Evolutionary conservation across 2,113 vertebrate genomes (phyloP).

Genomic region (Etheostoma cragini): DNA sequence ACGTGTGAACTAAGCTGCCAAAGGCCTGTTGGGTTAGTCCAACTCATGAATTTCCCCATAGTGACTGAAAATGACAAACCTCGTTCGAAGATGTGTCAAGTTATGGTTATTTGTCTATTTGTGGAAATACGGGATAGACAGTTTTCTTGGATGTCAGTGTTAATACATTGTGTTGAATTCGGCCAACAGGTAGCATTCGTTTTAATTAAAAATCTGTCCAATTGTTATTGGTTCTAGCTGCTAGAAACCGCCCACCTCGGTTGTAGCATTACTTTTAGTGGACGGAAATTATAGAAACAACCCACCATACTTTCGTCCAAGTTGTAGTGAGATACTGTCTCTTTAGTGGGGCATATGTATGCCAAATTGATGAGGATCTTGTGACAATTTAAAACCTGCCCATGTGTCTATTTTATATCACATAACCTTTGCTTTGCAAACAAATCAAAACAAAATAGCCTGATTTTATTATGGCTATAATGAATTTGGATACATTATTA

Average conservation of each 20-base stretch:
- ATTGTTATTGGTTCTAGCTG: neutral
- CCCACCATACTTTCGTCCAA: neutral
- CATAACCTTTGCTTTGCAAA: neutral
- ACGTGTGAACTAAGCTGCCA: neutral
- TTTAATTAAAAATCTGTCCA: neutral
- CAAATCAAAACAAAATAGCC: neutral
- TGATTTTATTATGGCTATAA: neutral
- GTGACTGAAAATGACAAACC: neutral
- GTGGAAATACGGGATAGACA: rapidly evolving
- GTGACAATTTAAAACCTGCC: neutral
- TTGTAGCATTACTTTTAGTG: neutral
- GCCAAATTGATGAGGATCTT: neutral
- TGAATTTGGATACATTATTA: neutral
- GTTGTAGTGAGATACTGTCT: neutral
- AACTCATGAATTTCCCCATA: neutral
- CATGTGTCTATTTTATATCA: rapidly evolving
- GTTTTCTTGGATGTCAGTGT: rapidly evolving
- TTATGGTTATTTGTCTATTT: neutral
- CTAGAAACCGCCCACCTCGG: conserved; percentile 33
- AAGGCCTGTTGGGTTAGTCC: conserved; percentile 45
- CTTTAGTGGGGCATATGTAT: neutral
- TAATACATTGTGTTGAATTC: rapidly evolving
- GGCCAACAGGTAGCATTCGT: neutral
- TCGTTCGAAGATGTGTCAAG: neutral
- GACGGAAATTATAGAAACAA: neutral